A percentile compares a stretch with the other conserved stretches of the same genome.
These are phyloP conservation scores for Falco novaeseelandiae DNA, from an alignment of 2,797 vertebrate species.

Conservation along the genomic window DNA sequence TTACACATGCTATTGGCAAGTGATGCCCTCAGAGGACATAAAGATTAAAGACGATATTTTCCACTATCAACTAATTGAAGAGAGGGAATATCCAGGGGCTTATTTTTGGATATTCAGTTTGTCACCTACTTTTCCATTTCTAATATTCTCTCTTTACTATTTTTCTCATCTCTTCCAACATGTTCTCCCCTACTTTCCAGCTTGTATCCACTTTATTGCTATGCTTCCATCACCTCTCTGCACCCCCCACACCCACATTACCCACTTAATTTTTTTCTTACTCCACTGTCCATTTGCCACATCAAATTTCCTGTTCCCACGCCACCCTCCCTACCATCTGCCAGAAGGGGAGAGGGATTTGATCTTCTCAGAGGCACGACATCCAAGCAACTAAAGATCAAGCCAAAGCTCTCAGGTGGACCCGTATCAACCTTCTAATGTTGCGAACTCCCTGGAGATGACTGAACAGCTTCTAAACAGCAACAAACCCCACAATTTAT, in stretches of 20 bases:
- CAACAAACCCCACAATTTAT: not conserved
- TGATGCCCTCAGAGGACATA: not conserved
- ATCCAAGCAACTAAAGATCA: not conserved
- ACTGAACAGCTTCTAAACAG: not conserved
- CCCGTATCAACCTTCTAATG: not conserved
- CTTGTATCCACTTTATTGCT: not conserved
- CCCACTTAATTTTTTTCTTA: not conserved
- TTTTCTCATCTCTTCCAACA: not conserved
- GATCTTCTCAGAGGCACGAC: not conserved
- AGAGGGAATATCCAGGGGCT: not conserved
- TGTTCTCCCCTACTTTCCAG: not conserved
- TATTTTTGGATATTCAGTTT: not conserved
- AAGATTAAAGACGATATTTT: not conserved
- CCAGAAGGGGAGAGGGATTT: not conserved
- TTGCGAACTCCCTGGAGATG: not conserved
- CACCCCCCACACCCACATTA: not conserved
- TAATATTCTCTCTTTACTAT: not conserved
- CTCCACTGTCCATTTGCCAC: not conserved
- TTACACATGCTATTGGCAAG: not conserved
- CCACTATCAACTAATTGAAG: not conserved
- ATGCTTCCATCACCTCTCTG: not conserved
- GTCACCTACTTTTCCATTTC: not conserved
- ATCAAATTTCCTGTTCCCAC: not conserved
- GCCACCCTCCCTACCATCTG: not conserved
- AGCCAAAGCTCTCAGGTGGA: not conserved